These are phyloP conservation scores for Poecilia latipinna DNA, from an alignment of 2,113 vertebrate species.

Conservation along the genomic window DNA sequence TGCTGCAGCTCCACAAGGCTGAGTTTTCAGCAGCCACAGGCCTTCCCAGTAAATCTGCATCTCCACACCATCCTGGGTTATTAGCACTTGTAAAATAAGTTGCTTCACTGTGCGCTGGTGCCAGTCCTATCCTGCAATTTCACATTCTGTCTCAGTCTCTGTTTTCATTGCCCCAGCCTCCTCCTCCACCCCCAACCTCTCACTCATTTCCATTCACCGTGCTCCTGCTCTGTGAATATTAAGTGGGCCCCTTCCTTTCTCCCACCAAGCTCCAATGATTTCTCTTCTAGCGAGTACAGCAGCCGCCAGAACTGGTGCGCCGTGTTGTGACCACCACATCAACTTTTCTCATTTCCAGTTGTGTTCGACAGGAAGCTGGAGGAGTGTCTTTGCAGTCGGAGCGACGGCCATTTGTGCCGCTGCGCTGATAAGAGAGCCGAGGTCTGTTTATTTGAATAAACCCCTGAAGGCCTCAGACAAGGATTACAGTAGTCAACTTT, in stretches of 20 bases:
- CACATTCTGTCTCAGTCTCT: conserved; percentile 77
- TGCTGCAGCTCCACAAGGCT: conserved; percentile 11
- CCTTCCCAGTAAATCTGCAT: conserved; percentile 44
- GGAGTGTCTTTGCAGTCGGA: neutral
- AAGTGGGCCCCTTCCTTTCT: conserved; percentile 77
- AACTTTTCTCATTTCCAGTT: conserved; percentile 25
- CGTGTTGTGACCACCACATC: conserved; percentile 30
- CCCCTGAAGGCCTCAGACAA: conserved; percentile 45
- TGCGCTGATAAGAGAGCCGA: conserved; percentile 34
- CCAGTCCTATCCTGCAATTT: conserved; percentile 72
- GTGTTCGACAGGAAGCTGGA: neutral
- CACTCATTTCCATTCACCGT: conserved; percentile 81
- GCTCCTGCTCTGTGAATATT: conserved; percentile 82
- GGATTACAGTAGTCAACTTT: conserved; percentile 53
- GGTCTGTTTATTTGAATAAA: conserved; percentile 45
- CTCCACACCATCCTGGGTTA: conserved; percentile 50
- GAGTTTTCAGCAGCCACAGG: conserved; percentile 35
- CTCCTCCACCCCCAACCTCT: conserved; percentile 19
- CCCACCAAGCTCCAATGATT: conserved; percentile 70
- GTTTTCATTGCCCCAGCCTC: conserved; percentile 59
- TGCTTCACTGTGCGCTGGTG: conserved; percentile 58
- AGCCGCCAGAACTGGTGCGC: conserved; percentile 5
- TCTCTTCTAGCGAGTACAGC: conserved; percentile 32
- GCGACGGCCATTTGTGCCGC: conserved; percentile 26
- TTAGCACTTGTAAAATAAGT: conserved; percentile 70